Conservation (phyloP, 2,113 vertebrate genomes). For the Peucedramus taeniatus region DNA sequence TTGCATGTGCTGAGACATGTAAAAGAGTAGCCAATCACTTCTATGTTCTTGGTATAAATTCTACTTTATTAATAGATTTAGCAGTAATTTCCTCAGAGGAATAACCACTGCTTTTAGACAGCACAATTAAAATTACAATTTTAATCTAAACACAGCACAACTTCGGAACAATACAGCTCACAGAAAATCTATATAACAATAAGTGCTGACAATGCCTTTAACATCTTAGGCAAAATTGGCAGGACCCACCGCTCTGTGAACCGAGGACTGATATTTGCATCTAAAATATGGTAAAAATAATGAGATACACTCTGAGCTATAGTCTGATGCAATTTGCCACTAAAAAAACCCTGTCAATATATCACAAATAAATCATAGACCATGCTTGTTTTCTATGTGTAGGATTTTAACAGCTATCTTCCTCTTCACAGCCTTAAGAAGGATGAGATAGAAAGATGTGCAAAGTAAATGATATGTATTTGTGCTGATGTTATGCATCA, state of each 20-base stretch:
- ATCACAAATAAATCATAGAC: neutral
- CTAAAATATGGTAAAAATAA: neutral
- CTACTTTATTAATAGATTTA: neutral
- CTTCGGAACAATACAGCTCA: neutral
- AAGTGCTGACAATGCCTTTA: neutral
- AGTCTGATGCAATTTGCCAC: neutral
- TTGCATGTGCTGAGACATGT: neutral
- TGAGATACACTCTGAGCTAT: neutral
- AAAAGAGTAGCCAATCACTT: neutral
- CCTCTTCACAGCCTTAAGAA: neutral
- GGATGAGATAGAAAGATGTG: neutral
- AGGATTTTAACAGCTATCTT: neutral
- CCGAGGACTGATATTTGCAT: neutral
- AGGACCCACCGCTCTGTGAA: neutral
- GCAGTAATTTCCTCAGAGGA: neutral
- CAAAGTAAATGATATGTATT: neutral
- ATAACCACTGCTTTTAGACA: neutral
- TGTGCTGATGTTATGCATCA: neutral
- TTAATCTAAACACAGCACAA: neutral
- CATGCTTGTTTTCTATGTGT: neutral
- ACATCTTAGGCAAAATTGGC: neutral
- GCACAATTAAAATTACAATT: neutral
- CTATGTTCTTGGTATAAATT: neutral
- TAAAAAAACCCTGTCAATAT: neutral
- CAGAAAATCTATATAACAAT: neutral